Evolutionary conservation across 2,797 vertebrate species (phyloP).

Genomic region (Staurois parvus): DNA sequence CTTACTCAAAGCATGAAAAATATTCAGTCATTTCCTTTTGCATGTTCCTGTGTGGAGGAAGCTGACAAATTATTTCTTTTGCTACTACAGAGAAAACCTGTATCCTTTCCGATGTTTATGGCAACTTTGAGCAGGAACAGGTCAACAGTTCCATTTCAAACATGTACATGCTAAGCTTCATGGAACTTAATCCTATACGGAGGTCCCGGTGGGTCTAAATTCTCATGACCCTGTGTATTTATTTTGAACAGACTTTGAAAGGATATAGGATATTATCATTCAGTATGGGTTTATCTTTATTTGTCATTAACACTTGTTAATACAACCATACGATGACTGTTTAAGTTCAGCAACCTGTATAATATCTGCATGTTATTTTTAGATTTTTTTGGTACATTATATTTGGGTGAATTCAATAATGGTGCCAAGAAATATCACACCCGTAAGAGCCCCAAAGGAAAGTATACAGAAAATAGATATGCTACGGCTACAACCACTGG

Average conservation of each 20-base stretch:
- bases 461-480: no score
- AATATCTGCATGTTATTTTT: no score
- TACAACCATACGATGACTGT: background rate
- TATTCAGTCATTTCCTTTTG: constrained; percentile 44
- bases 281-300: background rate
- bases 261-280: constrained; percentile 39
- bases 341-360: background rate
- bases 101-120: constrained; percentile 57
- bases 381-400: no score
- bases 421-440: no score
- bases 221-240: constrained; percentile 45
- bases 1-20: constrained; percentile 37
- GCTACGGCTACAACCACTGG: no score
- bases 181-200: background rate
- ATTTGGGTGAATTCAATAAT: no score
- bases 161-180: constrained; percentile 17
- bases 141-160: constrained; percentile 43
- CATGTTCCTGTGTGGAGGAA: constrained; percentile 54
- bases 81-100: constrained; percentile 52
- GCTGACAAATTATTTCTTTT: constrained; percentile 49
- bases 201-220: constrained; percentile 23
- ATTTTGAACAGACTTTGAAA: constrained; percentile 29
- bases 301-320: background rate
- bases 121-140: constrained; percentile 36
- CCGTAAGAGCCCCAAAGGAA: no score